Conservation (phyloP, 2,797 vertebrate genomes). For the Falco concolor region DNA sequence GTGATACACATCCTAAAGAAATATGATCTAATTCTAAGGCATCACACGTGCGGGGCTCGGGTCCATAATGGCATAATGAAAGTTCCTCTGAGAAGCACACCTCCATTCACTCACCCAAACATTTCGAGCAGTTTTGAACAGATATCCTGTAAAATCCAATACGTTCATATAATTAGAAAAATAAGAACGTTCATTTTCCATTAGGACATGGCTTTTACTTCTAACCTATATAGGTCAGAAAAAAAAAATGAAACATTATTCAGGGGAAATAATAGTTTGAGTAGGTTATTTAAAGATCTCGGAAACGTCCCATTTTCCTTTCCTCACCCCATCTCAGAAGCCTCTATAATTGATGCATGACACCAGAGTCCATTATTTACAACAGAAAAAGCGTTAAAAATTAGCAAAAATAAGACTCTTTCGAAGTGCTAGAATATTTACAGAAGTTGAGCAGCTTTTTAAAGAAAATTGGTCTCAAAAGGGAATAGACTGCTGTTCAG, state of each 20-base stretch:
- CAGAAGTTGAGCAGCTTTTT: background rate
- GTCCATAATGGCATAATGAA: fast-evolving
- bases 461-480: background rate
- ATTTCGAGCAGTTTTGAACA: background rate
- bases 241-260: background rate
- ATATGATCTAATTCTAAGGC: background rate
- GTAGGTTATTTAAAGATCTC: background rate
- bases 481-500: background rate
- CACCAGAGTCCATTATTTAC: background rate
- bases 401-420: background rate
- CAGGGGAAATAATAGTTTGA: background rate
- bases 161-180: background rate
- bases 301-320: background rate
- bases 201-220: background rate
- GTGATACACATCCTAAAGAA: background rate
- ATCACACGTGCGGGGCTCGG: background rate
- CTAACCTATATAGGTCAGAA: background rate
- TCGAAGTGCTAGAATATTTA: background rate
- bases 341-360: background rate
- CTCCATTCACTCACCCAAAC: background rate
- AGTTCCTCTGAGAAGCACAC: background rate
- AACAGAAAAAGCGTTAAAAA: background rate
- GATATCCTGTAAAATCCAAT: background rate
- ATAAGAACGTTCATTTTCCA: background rate
- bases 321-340: background rate